A percentile compares a stretch with the other conserved stretches of the same genome.
phyloP scores from a whole-genome alignment of 2,113 vertebrate species.

The Dryoscopus gambensis region DNA sequence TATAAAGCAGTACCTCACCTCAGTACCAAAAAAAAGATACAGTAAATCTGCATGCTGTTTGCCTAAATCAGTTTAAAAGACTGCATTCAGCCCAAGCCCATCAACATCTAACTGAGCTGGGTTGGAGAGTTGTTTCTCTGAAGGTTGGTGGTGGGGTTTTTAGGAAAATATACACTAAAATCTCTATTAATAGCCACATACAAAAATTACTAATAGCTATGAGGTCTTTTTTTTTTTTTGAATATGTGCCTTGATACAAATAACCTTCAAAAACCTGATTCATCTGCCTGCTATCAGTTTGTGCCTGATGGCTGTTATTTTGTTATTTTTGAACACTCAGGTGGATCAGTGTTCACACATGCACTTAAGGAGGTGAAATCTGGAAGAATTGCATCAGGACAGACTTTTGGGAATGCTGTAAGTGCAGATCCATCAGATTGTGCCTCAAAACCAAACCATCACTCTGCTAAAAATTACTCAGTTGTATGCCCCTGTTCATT shows the following conservation, averaged over 20 bases:
- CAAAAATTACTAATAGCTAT: neutral
- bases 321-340: neutral
- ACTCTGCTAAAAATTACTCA: conserved; percentile 6
- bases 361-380: neutral
- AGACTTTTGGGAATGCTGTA: neutral
- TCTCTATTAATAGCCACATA: neutral
- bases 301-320: neutral
- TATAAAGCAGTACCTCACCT: neutral
- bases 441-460: neutral
- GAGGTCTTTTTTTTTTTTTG: neutral
- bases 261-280: neutral
- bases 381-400: neutral
- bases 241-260: neutral
- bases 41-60: neutral
- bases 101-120: neutral
- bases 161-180: neutral
- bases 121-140: neutral
- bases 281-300: neutral
- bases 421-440: neutral
- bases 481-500: neutral
- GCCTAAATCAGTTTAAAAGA: neutral
- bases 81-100: neutral
- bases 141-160: neutral
- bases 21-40: neutral
- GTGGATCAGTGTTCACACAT: neutral